Conservation (phyloP, 2,797 vertebrate genomes). For the Macropus fuliginosus region DNA sequence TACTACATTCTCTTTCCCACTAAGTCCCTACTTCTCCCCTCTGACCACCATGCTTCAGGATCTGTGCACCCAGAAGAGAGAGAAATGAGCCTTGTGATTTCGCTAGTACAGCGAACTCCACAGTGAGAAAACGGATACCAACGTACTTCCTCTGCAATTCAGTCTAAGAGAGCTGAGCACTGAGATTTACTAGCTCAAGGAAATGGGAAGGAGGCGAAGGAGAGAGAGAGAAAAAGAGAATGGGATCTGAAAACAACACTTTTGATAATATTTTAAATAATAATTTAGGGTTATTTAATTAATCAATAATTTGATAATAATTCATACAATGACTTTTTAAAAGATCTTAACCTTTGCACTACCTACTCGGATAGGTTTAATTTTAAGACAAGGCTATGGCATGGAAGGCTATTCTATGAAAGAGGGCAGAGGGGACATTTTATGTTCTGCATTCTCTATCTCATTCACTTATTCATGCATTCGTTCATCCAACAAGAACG, state of each 20-base stretch:
- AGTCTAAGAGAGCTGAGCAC: not conserved
- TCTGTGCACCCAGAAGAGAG: not conserved
- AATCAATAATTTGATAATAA: not conserved
- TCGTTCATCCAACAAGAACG: not conserved
- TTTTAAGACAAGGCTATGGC: not conserved
- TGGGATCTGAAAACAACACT: not conserved
- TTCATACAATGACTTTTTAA: not conserved
- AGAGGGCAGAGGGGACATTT: no score
- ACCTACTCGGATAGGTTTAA: not conserved
- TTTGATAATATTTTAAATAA: not conserved
- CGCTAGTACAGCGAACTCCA: no score
- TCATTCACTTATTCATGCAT: not conserved
- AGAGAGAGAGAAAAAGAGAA: not conserved
- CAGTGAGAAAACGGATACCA: not conserved
- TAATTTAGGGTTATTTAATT: not conserved
- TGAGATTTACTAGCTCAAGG: not conserved
- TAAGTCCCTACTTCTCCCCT: not conserved
- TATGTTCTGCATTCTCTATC: not conserved
- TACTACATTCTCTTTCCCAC: not conserved
- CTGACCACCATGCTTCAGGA: not conserved
- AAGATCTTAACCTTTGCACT: not conserved
- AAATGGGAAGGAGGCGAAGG: rapidly evolving
- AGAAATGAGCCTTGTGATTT: not conserved
- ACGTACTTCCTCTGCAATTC: not conserved
- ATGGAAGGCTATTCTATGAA: not conserved